Conservation (phyloP, 64 coral and sea anemone species). For the Porites lutea region DNA sequence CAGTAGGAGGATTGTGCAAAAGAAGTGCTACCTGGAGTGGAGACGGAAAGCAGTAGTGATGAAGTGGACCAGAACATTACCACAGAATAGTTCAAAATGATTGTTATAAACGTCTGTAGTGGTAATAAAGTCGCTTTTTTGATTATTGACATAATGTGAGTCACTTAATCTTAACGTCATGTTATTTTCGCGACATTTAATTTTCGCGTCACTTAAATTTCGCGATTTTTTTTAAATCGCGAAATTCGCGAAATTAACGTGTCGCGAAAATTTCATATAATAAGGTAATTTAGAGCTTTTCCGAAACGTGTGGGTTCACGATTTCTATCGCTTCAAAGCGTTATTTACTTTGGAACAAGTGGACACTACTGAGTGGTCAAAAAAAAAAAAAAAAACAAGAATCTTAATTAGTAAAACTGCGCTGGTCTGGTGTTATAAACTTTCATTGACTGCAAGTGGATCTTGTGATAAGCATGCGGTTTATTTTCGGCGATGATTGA, state of each 20-base stretch:
- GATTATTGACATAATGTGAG: not conserved
- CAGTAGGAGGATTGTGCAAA: conserved; percentile 27
- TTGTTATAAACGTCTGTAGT: not conserved
- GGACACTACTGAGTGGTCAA: too few species aligned
- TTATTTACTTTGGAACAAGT: too few species aligned
- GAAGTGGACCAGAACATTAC: conserved; percentile 48
- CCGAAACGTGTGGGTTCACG: too few species aligned
- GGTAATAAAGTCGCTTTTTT: conserved; percentile 5
- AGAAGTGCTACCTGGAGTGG: conserved; percentile 42
- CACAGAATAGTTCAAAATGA: conserved; percentile 44
- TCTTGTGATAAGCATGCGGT: too few species aligned
- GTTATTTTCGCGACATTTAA: too few species aligned
- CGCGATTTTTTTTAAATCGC: conserved; percentile 26
- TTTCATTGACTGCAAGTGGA: too few species aligned
- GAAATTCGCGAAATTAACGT: conserved; percentile 63
- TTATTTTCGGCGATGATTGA: too few species aligned
- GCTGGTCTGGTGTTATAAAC: too few species aligned
- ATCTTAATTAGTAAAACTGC: too few species aligned
- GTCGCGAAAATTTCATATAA: conserved; percentile 53
- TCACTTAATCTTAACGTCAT: not conserved
- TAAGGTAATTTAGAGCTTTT: too few species aligned
- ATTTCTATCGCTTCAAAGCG: too few species aligned
- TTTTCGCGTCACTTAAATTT: not conserved
- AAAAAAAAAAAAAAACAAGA: too few species aligned
- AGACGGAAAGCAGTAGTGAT: conserved; percentile 51